phyloP scores from a whole-genome alignment of 2,797 vertebrate species.

The Harpagifer antarcticus region DNA sequence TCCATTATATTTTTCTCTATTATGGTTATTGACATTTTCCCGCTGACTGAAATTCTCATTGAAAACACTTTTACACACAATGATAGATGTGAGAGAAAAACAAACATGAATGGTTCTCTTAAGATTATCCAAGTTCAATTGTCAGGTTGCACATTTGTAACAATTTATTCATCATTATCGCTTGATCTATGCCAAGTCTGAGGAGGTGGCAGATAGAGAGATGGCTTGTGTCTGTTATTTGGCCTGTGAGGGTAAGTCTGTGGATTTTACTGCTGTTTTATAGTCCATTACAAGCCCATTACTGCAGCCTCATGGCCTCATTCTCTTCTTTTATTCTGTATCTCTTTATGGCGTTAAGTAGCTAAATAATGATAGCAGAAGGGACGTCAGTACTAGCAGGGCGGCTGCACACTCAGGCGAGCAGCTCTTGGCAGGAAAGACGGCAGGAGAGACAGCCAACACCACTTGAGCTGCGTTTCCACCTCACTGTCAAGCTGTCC shows the following conservation, averaged over 20 bases:
- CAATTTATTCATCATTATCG: slow-evolving; percentile 25
- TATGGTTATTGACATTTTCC: slow-evolving; percentile 40
- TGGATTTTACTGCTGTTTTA: slow-evolving; percentile 69
- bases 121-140: slow-evolving; percentile 18
- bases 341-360: slow-evolving; percentile 66
- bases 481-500: slow-evolving; percentile 30
- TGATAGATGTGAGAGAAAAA: slow-evolving; percentile 1
- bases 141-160: slow-evolving; percentile 15
- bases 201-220: slow-evolving; percentile 15
- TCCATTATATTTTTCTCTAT: slow-evolving; percentile 17
- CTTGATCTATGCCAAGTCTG: slow-evolving; percentile 22
- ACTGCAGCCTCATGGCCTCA: slow-evolving; percentile 57
- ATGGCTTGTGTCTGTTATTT: slow-evolving; percentile 26
- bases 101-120: slow-evolving; percentile 3
- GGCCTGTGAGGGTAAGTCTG: slow-evolving; percentile 47
- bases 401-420: slow-evolving; percentile 13
- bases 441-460: slow-evolving; percentile 20
- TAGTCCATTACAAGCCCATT: slow-evolving; percentile 69
- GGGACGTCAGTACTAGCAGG: slow-evolving; percentile 26
- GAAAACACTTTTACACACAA: slow-evolving; percentile 14
- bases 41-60: slow-evolving; percentile 19
- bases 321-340: slow-evolving; percentile 64
- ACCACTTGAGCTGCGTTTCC: slow-evolving; percentile 13
- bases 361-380: slow-evolving; percentile 61
- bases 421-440: not conserved